These are phyloP conservation scores for Phrynosoma platyrhinos DNA, from an alignment of 2,113 vertebrate genomes.

Conservation along the genomic window DNA sequence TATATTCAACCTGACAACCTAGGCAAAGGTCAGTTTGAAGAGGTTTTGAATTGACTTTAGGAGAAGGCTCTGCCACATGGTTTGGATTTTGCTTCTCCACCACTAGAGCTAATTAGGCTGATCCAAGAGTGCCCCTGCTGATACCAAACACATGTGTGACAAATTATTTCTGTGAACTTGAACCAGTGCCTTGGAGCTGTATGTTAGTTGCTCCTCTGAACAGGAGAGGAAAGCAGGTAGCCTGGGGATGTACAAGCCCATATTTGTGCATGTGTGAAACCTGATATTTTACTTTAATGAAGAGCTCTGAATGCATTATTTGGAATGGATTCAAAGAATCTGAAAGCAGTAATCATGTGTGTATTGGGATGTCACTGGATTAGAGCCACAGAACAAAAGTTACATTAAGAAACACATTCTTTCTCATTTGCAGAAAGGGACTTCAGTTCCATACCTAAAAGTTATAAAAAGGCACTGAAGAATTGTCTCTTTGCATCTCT, in stretches of 20 bases:
- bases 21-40: constrained; percentile 18
- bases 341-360: constrained; percentile 12
- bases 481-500: neutral
- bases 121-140: constrained; percentile 34
- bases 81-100: constrained; percentile 48
- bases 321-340: constrained; percentile 30
- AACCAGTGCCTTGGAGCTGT: constrained; percentile 13
- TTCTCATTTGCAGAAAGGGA: neutral
- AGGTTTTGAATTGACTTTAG: neutral
- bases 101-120: constrained; percentile 49
- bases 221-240: constrained; percentile 19
- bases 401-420: neutral
- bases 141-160: constrained; percentile 27
- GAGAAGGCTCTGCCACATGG: neutral
- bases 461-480: neutral
- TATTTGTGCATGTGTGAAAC: neutral
- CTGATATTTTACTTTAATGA: constrained; percentile 20
- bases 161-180: constrained; percentile 35
- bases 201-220: constrained; percentile 14
- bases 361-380: constrained; percentile 35
- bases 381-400: constrained; percentile 11
- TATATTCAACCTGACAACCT: too few species aligned
- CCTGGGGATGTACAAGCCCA: neutral
- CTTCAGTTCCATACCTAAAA: neutral
- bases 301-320: constrained; percentile 46